These are phyloP conservation scores for Rotaria sp. DNA, from an alignment of 2,888 invertebrate species.

Conservation along the genomic window DNA sequence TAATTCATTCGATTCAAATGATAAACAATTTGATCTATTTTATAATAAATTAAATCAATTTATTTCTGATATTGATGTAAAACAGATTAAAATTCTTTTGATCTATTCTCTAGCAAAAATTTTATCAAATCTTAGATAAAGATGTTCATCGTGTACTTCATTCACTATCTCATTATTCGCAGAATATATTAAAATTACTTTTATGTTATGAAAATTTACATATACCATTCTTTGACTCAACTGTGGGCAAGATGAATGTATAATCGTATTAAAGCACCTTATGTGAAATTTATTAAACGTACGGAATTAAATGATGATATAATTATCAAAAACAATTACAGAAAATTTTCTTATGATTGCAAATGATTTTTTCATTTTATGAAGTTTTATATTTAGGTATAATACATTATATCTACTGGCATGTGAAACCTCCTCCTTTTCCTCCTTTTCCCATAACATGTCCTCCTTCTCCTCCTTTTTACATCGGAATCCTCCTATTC, in stretches of 20 bases:
- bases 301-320: neutral
- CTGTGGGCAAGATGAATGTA: neutral
- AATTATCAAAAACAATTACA: neutral
- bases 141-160: conserved; percentile 17
- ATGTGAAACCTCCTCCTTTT: neutral
- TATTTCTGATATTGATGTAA: conserved; percentile 15
- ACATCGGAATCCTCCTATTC: neutral
- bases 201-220: neutral
- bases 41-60: neutral
- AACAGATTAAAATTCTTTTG: neutral
- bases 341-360: neutral
- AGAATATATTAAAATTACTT: neutral
- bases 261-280: neutral
- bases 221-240: conserved; percentile 6
- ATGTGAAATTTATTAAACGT: neutral
- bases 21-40: neutral
- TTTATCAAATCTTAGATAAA: neutral
- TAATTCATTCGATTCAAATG: neutral
- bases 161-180: neutral
- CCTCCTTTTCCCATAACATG: neutral
- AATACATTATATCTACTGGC: neutral
- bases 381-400: too few relatives aligned
- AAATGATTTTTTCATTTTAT: neutral
- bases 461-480: neutral
- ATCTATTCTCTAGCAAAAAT: neutral